Base-by-base conservation (phyloP, 2,888 invertebrate species). In the Conus canariensis region DNA sequence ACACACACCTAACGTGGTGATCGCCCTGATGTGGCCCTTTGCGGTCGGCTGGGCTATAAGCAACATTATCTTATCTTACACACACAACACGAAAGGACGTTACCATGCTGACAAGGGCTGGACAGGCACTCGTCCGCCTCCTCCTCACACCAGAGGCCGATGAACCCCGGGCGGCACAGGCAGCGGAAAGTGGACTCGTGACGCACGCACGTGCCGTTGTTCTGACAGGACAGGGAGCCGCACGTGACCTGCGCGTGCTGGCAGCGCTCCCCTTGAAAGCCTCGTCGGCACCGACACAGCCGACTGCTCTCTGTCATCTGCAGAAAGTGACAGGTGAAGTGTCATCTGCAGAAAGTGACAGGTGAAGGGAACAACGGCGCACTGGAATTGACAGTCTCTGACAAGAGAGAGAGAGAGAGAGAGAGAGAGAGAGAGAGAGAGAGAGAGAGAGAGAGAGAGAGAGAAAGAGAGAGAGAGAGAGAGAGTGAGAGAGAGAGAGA, bases 91-190 rank as follows among this genome's bases (percentile, higher is more conserved):
- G 45, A 45, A 3, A 45, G 45, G 45, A 45, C 64, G 91, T 90
- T 90, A 94, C 94, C 94, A 90, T 94, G 93, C 90, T 91, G 86
- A 87, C 94, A 94, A 4, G 94, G 93, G 14, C 88, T 45, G 90
- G 93, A 93, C 45, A 80, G 70, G 83, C 94, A 94, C 70, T 93
- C 93, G 85, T 92, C 91, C 12, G 92, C 91, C 58, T 91, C 93
- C 12, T 77, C 87, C 87, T 94, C 93, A 80, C 94, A 94, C 30
- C 90, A 88, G 4, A 86, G 88, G 14, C 94, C 94, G 3, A 90
- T 91, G 70, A 90, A 94, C 12, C 91, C 92, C 7, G 91, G 91
- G 0, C 90, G 74, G 91, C 94, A 94, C 30, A 90, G 87, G 90
- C 94, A 94, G 45, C 88, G 88, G 70, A 93, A 93, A 2, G 92